Conservation (phyloP, 2,797 vertebrate species). For the Spea hammondii region DNA sequence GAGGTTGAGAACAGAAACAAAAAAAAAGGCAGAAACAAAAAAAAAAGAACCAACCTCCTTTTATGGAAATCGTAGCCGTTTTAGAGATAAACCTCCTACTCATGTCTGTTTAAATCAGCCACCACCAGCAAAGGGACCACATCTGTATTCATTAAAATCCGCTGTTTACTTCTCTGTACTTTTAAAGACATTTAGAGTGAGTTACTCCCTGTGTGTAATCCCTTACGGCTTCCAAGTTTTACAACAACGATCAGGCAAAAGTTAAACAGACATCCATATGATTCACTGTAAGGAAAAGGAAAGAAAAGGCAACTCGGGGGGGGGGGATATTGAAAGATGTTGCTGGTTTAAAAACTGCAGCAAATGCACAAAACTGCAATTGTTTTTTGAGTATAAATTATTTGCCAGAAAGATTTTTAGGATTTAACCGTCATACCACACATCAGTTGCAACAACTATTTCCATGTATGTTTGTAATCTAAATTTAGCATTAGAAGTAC, state of each 20-base stretch:
- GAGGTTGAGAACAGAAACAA: constrained; percentile 70
- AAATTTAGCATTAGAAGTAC: too few species aligned
- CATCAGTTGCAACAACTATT: too few species aligned
- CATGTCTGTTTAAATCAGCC: constrained; percentile 65
- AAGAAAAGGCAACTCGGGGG: too few species aligned
- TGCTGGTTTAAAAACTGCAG: too few species aligned
- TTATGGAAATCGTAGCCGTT: constrained; percentile 83
- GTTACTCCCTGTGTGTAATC: constrained; percentile 1
- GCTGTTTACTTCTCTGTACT: constrained; percentile 17
- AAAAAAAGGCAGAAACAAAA: constrained; percentile 56
- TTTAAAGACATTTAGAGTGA: constrained; percentile 1
- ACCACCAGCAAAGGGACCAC: constrained; percentile 56
- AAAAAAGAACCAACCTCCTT: constrained; percentile 78
- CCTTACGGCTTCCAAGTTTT: background rate
- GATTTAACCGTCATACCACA: too few species aligned
- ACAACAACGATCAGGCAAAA: background rate
- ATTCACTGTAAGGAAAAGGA: too few species aligned
- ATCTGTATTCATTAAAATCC: constrained; percentile 21
- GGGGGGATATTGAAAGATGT: too few species aligned
- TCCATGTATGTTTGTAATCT: too few species aligned
- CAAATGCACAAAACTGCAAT: too few species aligned
- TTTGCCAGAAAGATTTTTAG: too few species aligned
- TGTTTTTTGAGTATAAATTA: too few species aligned
- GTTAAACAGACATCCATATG: background rate
- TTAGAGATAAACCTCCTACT: constrained; percentile 66